Conservation (phyloP, 2,113 vertebrate species). For the Grammomys surdaster region DNA sequence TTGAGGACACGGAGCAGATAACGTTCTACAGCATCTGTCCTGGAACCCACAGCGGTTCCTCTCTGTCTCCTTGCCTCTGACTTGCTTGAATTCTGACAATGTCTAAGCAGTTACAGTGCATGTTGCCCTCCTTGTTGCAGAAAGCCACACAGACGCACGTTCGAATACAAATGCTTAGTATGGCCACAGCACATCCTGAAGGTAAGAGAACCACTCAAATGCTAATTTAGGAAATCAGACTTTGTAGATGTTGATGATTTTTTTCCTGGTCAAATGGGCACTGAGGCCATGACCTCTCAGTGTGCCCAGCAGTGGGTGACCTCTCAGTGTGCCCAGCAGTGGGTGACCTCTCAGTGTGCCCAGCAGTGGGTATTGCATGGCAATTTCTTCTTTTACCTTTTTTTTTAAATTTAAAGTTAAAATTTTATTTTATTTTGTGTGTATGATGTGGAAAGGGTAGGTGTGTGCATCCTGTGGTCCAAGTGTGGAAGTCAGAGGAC, state of each 20-base stretch:
- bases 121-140: background rate
- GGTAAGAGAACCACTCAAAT: background rate
- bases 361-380: background rate
- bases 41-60: background rate
- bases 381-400: background rate
- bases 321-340: too few species aligned
- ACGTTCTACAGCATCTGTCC: background rate
- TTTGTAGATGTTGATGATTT: background rate
- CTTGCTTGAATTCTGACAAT: background rate
- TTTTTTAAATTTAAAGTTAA: background rate
- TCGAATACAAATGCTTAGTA: background rate
- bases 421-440: background rate
- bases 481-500: background rate
- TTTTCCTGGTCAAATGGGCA: background rate
- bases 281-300: background rate
- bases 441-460: background rate
- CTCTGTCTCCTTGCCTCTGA: background rate
- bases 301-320: background rate
- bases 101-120: background rate
- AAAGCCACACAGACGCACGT: background rate
- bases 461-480: too few species aligned
- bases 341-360: too few species aligned
- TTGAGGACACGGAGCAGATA: background rate
- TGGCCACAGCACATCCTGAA: background rate
- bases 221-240: background rate